phyloP scores from a whole-genome alignment of 2,797 vertebrate species.

The Poecile montanus region DNA sequence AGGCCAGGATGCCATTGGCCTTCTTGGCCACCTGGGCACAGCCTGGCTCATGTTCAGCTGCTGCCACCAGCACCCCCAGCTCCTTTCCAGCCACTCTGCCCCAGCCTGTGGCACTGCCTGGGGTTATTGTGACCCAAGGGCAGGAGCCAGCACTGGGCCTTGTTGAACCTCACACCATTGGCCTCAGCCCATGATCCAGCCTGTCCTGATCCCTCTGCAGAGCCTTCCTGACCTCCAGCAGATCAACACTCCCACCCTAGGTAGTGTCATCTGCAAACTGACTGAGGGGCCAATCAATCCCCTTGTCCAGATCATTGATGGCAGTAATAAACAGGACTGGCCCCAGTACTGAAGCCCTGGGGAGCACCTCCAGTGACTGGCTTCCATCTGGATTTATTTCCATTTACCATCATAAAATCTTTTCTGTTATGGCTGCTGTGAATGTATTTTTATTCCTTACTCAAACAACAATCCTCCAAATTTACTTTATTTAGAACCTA shows the following conservation, averaged over 20 bases:
- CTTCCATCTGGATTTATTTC: not conserved
- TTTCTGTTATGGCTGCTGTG: not conserved
- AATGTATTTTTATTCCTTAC: not conserved
- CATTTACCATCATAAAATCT: not conserved
- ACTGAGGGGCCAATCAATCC: not conserved
- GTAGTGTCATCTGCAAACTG: not conserved
- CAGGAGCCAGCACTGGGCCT: fast-evolving
- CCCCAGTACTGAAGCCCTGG: no score
- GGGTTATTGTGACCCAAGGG: not conserved
- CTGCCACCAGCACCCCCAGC: not conserved
- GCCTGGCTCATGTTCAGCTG: not conserved
- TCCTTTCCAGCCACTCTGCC: not conserved
- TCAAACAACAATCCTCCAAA: not conserved
- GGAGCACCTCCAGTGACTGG: not conserved
- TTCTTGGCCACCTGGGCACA: not conserved
- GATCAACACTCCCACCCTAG: fast-evolving
- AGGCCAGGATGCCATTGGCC: not conserved
- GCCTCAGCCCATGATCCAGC: not conserved
- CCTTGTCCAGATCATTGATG: fast-evolving
- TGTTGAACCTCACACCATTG: not conserved
- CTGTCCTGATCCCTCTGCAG: not conserved
- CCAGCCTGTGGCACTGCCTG: not conserved
- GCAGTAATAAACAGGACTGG: not conserved
- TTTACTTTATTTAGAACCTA: not conserved
- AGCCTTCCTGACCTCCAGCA: not conserved